Evolutionary conservation across 2,888 invertebrate species (phyloP).

Genomic region (Aporophyla lueneburgensis): DNA sequence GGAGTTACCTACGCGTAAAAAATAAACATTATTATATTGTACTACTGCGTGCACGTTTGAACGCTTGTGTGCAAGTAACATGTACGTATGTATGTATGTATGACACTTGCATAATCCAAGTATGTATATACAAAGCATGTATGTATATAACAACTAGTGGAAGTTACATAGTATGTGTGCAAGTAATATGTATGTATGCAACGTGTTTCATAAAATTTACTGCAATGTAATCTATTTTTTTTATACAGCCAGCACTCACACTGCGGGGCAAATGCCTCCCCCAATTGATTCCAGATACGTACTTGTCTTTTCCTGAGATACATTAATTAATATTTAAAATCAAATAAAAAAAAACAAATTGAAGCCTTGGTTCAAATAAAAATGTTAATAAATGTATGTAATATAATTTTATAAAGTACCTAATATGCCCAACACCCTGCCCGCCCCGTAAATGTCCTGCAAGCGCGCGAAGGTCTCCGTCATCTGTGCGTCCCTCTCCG

Average conservation of each 20-base stretch:
- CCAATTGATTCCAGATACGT: not conserved
- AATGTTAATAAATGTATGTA: not conserved
- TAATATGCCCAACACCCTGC: conserved; percentile 90
- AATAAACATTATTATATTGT: conserved; percentile 1
- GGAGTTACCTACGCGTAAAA: conserved; percentile 82
- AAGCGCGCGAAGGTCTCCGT: conserved; percentile 90
- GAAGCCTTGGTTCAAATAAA: not conserved
- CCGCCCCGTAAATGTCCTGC: conserved; percentile 90
- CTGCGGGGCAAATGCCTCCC: too few species aligned
- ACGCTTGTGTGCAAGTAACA: not conserved
- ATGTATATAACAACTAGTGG: too few species aligned
- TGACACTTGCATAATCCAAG: not conserved
- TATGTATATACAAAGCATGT: not conserved
- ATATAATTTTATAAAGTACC: conserved; percentile 73
- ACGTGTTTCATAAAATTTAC: not conserved
- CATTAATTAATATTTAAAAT: too few species aligned
- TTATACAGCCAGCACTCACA: not conserved
- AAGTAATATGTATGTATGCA: not conserved
- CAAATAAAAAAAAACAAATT: not conserved
- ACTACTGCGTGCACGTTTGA: not conserved
- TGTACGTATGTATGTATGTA: not conserved
- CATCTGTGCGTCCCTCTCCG: conserved; percentile 91
- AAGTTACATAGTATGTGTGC: not conserved
- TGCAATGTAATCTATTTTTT: not conserved
- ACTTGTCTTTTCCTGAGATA: not conserved